These are phyloP conservation scores for Agrotis segetum DNA, from an alignment of 2,888 invertebrate species.

Conservation along the genomic window DNA sequence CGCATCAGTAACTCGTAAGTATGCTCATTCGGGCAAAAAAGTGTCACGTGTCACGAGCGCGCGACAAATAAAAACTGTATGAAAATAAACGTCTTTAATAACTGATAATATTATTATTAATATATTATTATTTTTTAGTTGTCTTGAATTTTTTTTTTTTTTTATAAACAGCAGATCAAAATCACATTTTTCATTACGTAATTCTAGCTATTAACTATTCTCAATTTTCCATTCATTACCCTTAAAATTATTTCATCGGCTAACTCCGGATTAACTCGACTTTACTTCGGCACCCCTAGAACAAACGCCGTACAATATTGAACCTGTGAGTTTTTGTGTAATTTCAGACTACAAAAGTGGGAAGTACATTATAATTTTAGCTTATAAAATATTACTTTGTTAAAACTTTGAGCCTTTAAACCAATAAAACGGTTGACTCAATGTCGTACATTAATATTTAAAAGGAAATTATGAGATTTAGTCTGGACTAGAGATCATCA, in stretches of 20 bases:
- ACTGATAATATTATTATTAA: too few species aligned
- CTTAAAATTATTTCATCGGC: conserved; percentile 8
- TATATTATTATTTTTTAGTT: too few species aligned
- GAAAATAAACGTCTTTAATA: too few species aligned
- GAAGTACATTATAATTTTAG: conserved; percentile 16
- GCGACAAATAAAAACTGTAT: too few species aligned
- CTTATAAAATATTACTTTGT: conserved; percentile 12
- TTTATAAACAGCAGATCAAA: too few species aligned
- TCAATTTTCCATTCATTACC: background rate
- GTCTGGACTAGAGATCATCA: too few species aligned
- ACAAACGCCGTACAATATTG: conserved; percentile 33
- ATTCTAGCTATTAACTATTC: background rate
- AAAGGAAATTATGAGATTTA: background rate
- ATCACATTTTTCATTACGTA: too few species aligned
- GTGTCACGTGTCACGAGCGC: too few species aligned
- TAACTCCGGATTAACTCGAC: conserved; percentile 15
- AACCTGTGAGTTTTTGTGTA: conserved; percentile 38
- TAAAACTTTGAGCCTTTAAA: conserved; percentile 21
- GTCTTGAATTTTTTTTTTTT: too few species aligned
- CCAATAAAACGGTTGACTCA: background rate
- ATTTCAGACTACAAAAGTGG: conserved; percentile 27
- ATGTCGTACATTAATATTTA: conserved; percentile 5
- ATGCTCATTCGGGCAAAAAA: too few species aligned
- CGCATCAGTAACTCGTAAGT: too few species aligned
- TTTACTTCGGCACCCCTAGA: conserved; percentile 4